Evolutionary conservation across 2,888 invertebrate species (phyloP).

Genomic region (Acanthosoma haemorrhoidale): DNA sequence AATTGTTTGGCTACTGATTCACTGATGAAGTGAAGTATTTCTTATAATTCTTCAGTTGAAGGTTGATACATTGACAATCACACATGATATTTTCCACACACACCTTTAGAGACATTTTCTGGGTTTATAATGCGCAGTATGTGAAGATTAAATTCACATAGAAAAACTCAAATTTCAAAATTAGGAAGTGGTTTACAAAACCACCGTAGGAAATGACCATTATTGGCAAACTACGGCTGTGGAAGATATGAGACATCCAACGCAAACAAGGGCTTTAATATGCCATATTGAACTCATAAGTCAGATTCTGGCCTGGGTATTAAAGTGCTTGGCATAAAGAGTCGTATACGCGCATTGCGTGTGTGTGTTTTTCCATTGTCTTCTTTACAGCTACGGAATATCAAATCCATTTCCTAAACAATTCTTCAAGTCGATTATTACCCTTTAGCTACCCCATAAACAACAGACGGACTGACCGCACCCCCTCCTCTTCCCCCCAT

Average conservation of each 20-base stretch:
- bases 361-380: background rate
- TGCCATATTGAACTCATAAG: background rate
- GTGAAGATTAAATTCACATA: no score
- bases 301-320: constrained; percentile 2
- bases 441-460: background rate
- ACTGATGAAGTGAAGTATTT: no score
- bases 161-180: no score
- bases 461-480: background rate
- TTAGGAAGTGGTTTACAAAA: no score
- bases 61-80: no score
- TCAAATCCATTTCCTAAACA: background rate
- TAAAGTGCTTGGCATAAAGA: background rate
- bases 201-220: background rate
- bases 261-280: background rate
- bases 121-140: no score
- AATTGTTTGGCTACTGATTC: no score
- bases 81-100: no score
- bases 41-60: no score
- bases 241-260: constrained; percentile 4
- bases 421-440: constrained; percentile 4
- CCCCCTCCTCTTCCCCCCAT: no score
- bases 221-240: background rate
- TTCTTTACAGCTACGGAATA: background rate
- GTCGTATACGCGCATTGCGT: no score
- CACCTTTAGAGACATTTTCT: no score